Percentiles rank a stretch among this genome's conserved stretches.
Evolutionary conservation across 2,888 invertebrate species (phyloP).

Genomic region (Lasius platythorax): DNA sequence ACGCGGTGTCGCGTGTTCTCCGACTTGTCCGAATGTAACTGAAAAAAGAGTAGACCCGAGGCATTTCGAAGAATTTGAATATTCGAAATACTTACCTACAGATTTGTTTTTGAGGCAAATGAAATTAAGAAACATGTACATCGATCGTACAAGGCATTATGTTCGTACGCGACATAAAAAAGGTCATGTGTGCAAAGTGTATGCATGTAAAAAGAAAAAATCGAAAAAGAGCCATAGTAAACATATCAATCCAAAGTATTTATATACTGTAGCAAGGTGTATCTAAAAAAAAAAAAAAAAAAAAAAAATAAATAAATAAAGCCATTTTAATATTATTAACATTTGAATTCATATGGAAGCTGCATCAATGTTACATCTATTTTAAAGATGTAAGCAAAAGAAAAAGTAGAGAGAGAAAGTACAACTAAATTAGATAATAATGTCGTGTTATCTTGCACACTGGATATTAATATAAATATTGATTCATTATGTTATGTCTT

Average conservation of each 20-base stretch:
- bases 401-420: not conserved
- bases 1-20: conserved; percentile 24
- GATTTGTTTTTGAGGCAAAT: not conserved
- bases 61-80: not conserved
- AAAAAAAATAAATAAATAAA: not conserved
- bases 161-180: not conserved
- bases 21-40: not conserved
- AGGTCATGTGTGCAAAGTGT: not conserved
- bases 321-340: not conserved
- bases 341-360: not conserved
- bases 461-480: not conserved
- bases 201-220: not conserved
- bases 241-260: not conserved
- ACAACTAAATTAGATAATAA: not conserved
- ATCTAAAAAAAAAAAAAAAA: too few species aligned
- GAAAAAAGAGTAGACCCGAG: not conserved
- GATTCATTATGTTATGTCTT: not conserved
- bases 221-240: not conserved
- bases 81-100: not conserved
- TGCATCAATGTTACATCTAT: not conserved
- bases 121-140: conserved; percentile 3
- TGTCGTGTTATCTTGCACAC: not conserved
- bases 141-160: not conserved
- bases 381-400: not conserved
- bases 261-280: not conserved